Evolutionary conservation across 2,888 invertebrate species (phyloP).

Genomic region (Ormia ochracea): DNA sequence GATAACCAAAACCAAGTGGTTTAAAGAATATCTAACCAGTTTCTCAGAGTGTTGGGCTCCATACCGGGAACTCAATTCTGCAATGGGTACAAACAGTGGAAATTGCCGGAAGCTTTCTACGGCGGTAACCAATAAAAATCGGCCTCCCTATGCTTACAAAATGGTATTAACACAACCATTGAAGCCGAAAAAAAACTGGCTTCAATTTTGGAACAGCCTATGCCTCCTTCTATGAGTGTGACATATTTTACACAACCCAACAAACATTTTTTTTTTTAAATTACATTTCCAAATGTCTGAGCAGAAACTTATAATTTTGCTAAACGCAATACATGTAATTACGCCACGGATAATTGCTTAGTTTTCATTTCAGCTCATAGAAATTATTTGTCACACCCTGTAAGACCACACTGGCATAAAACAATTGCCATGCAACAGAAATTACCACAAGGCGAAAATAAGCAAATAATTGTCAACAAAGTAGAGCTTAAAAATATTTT

Average conservation of each 20-base stretch:
- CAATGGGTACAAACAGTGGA: too few relatives aligned
- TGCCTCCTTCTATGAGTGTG: not conserved
- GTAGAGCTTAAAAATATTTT: conserved; percentile 7
- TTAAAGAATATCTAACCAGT: too few relatives aligned
- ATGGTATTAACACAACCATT: too few relatives aligned
- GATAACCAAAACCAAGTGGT: too few relatives aligned
- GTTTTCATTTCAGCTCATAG: not conserved
- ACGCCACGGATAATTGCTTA: not conserved
- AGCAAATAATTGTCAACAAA: conserved; percentile 14
- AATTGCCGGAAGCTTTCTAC: too few relatives aligned
- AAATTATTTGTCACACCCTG: conserved; percentile 2
- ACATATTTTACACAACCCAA: not conserved
- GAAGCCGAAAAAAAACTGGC: too few relatives aligned
- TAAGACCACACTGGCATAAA: conserved; percentile 5
- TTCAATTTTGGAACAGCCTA: too few relatives aligned
- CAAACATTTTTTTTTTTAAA: not conserved
- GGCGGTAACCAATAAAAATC: too few relatives aligned
- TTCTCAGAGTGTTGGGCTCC: too few relatives aligned
- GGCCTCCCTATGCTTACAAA: too few relatives aligned
- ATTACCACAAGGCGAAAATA: conserved; percentile 17
- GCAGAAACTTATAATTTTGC: not conserved
- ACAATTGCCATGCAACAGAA: conserved; percentile 40
- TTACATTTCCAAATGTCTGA: not conserved
- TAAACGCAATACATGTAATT: not conserved
- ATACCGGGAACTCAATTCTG: too few relatives aligned